These are phyloP conservation scores for Pangasius macronema DNA, from an alignment of 2,797 vertebrate genomes.

Conservation along the genomic window DNA sequence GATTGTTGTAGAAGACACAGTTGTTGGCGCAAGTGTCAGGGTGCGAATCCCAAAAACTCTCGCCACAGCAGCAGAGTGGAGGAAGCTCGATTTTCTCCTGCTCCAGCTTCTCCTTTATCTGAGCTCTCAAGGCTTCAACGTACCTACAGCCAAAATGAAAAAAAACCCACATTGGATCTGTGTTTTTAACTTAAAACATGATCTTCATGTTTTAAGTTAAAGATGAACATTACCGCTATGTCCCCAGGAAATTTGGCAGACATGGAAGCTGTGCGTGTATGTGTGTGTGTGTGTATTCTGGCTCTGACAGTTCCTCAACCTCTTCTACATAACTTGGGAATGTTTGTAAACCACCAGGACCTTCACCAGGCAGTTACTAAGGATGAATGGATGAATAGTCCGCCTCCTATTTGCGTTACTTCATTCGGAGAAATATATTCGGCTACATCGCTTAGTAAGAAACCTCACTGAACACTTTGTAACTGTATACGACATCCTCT, in stretches of 20 bases:
- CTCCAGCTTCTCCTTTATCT: conserved; percentile 78
- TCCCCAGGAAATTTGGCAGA: background rate
- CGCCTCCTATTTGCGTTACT: background rate
- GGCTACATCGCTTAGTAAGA: background rate
- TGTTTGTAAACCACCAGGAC: background rate
- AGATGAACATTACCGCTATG: background rate
- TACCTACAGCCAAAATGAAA: conserved; percentile 66
- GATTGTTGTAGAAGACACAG: conserved; percentile 91
- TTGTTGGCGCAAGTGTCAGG: conserved; percentile 94
- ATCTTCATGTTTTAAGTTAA: background rate
- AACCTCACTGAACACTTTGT: background rate
- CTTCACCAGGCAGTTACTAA: background rate
- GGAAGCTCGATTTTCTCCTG: conserved; percentile 77
- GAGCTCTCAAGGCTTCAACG: conserved; percentile 75
- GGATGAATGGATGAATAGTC: background rate
- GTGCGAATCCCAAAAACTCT: conserved; percentile 91
- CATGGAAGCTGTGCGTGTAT: background rate
- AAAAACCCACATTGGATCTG: background rate
- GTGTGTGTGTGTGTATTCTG: background rate
- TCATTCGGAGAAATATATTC: background rate
- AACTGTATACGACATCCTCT: background rate
- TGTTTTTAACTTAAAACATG: too few relatives aligned
- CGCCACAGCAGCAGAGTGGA: conserved; percentile 86
- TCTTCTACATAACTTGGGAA: background rate
- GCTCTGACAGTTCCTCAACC: background rate